Conservation (phyloP, 2,113 vertebrate genomes). For the Bubo blakistoni region DNA sequence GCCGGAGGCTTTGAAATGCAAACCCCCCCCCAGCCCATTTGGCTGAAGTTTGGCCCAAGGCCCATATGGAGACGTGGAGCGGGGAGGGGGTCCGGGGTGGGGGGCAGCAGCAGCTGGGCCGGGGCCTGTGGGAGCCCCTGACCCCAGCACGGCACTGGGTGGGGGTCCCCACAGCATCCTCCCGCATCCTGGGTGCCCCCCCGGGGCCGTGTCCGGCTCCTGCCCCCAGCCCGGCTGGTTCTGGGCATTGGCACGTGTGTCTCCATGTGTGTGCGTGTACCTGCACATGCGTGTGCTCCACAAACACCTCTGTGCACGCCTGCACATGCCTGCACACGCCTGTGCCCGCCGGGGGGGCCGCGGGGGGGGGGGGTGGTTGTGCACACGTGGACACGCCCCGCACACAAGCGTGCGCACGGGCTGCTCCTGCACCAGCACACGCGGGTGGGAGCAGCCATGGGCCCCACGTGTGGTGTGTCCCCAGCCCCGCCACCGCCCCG, state of each 20-base stretch:
- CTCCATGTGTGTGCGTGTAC: fast-evolving
- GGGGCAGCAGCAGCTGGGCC: not conserved
- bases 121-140: not conserved
- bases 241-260: fast-evolving
- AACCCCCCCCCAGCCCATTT: conserved; percentile 13
- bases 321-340: not conserved
- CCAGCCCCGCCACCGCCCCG: fast-evolving
- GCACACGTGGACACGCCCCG: not conserved
- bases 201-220: not conserved
- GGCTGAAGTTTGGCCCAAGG: conserved; percentile 35
- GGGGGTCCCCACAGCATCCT: not conserved
- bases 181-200: not conserved
- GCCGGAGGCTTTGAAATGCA: conserved; percentile 56
- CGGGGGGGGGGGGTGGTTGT: too few relatives aligned
- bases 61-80: conserved; percentile 5
- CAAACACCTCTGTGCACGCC: not conserved
- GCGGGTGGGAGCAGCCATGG: fast-evolving
- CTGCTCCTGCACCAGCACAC: not conserved
- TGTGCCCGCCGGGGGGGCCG: too few relatives aligned
- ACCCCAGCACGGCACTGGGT: not conserved
- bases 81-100: not conserved
- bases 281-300: not conserved
- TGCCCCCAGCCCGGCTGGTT: not conserved
- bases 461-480: fast-evolving
- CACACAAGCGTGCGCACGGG: not conserved